These are phyloP conservation scores for Aporophyla nigra DNA, from an alignment of 2,888 invertebrate genomes.

Conservation along the genomic window DNA sequence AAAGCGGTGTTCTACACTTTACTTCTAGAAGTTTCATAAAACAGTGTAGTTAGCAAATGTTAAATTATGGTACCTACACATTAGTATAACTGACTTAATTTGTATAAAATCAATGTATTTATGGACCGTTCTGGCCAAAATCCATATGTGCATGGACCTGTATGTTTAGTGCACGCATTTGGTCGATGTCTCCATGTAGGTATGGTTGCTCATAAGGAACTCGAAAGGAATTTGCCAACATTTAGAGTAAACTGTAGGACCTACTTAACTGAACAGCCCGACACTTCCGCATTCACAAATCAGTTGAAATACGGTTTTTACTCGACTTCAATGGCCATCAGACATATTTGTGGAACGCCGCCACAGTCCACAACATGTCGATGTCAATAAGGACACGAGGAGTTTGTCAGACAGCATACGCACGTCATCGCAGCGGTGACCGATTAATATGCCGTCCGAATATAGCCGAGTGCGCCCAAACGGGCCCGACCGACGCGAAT, in stretches of 20 bases:
- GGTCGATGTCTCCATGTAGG: not conserved
- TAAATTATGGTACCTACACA: no score
- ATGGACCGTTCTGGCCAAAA: not conserved
- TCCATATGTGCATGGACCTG: no score
- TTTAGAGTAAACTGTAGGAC: not conserved
- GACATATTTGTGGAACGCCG: constrained; percentile 33
- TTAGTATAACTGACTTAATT: not conserved
- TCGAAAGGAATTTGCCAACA: not conserved
- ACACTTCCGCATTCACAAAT: constrained; percentile 36
- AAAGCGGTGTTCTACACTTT: not conserved
- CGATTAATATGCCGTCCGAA: constrained; percentile 42
- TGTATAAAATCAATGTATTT: no score
- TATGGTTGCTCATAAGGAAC: not conserved
- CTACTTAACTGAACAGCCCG: not conserved
- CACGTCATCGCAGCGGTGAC: constrained; percentile 31
- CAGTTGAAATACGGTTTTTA: not conserved
- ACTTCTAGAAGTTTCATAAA: not conserved
- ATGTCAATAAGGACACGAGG: constrained; percentile 16
- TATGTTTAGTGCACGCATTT: no score
- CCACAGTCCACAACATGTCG: not conserved
- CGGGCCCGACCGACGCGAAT: constrained; percentile 9
- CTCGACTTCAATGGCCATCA: constrained; percentile 12
- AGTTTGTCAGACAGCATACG: constrained; percentile 14
- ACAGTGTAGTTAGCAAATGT: not conserved
- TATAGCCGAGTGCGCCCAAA: constrained; percentile 44